Conservation (phyloP, 2,113 vertebrate genomes). For the Alouatta palliata region DNA sequence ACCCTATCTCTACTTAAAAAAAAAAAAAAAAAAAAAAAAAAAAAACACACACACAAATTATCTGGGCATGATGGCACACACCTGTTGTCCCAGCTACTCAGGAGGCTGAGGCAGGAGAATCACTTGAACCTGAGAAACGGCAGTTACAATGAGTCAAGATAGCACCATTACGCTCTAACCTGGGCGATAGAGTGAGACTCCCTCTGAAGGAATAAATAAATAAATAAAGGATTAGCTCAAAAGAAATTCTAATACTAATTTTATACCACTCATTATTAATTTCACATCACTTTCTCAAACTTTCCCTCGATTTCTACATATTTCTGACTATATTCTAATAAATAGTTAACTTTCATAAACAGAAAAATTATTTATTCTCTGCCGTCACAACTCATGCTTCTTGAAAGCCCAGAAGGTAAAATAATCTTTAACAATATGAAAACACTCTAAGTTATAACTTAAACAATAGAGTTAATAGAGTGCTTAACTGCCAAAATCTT, state of each 20-base stretch:
- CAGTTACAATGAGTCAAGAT: too few relatives aligned
- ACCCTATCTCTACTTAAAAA: too few relatives aligned
- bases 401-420: not conserved
- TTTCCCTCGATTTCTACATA: not conserved
- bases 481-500: not conserved
- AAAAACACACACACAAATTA: too few relatives aligned
- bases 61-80: too few relatives aligned
- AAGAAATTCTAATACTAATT: not conserved
- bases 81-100: too few relatives aligned
- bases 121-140: too few relatives aligned
- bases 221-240: not conserved
- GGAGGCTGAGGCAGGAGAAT: too few relatives aligned
- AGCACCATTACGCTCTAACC: too few relatives aligned
- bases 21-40: too few relatives aligned
- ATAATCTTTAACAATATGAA: not conserved
- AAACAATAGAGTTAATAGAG: not conserved
- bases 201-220: not conserved
- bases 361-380: not conserved
- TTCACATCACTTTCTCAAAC: not conserved
- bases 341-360: not conserved
- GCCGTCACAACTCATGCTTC: not conserved
- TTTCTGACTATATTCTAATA: constrained; percentile 22
- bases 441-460: not conserved
- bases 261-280: not conserved
- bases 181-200: too few relatives aligned